Evolutionary conservation across 2,888 invertebrate species (phyloP), one percentile per base, ranked within the genome.

Genomic region (Resseliella maxima): DNA sequence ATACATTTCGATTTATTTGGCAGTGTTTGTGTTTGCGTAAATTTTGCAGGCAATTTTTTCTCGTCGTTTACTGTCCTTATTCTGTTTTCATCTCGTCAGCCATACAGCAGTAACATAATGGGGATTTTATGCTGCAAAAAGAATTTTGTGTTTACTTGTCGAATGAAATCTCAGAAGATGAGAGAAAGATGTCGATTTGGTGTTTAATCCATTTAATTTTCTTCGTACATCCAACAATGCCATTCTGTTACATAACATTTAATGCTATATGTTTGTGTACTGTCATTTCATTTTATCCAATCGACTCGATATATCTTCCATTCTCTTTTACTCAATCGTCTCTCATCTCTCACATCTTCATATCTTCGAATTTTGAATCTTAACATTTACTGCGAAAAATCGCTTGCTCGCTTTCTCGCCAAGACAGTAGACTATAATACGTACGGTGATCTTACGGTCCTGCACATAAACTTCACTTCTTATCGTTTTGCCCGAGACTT

Each of bases 141-240:
- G 59, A n/a, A 15, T 72, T 72, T 31, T 12, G n/a, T 12, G 31
- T 31, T 31, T 31, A 15, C 72, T 59, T 12, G 59, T 59, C 59
- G 59, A 59, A 59, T 2, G 72, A 31, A 31, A n/a, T 2, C 15
- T 24, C 24, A 59, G 72, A 72, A 72, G 72, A 72, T 2, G 18
- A 72, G 72, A 31, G 31, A 31, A 72, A 72, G 31, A 27, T 72
- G 72, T 31, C 72, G 72, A 31, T 72, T 72, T 72, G 72, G 72
- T 72, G 35, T 72, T 59, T 72, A 72, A 72, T 72, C 72, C 72
- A 72, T 72, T 72, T 31, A 72, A 72, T 72, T 72, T 72, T 72
- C 72, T 72, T 35, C 15, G 3, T 72, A 72, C 59, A 21, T 72
- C 31, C n/a, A 35, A 72, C 72, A 1, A 31, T 31, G 31, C 72